Evolutionary conservation across 2,797 vertebrate genomes (phyloP).

Genomic region (Poliocrania exsul): DNA sequence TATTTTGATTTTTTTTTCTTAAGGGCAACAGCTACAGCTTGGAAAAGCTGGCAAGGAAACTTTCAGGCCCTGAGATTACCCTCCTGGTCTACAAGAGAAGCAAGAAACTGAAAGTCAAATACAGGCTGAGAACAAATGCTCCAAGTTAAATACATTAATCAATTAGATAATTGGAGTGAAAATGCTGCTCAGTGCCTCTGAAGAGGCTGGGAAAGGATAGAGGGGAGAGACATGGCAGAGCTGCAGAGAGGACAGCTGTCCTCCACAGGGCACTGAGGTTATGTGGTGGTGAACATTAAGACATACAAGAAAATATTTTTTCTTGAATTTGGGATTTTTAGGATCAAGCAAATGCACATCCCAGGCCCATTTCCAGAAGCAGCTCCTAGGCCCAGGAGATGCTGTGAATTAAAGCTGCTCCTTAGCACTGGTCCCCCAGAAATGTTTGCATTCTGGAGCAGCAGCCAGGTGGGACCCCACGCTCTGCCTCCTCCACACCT

Average conservation of each 20-base stretch:
- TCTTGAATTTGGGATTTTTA: background rate
- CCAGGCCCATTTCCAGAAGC: background rate
- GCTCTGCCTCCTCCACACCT: background rate
- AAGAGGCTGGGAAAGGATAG: background rate
- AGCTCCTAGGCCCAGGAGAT: background rate
- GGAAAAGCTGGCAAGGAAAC: background rate
- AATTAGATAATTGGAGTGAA: conserved; percentile 20
- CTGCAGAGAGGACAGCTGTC: background rate
- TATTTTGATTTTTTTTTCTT: background rate
- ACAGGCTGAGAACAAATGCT: conserved; percentile 15
- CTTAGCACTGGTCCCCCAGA: background rate
- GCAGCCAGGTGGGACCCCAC: rapidly evolving
- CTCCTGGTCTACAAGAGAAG: background rate
- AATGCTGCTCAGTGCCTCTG: background rate
- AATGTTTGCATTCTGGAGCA: background rate
- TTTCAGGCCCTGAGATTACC: background rate
- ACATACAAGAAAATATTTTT: background rate
- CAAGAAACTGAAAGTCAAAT: conserved; percentile 57
- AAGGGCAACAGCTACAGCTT: background rate
- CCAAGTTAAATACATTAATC: conserved; percentile 26
- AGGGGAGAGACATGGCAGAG: rapidly evolving
- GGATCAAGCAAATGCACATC: background rate
- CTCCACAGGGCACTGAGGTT: rapidly evolving
- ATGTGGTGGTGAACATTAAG: background rate
- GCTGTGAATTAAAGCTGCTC: rapidly evolving